Evolutionary conservation across 2,797 vertebrate species (phyloP).

Genomic region (Picus viridis): DNA sequence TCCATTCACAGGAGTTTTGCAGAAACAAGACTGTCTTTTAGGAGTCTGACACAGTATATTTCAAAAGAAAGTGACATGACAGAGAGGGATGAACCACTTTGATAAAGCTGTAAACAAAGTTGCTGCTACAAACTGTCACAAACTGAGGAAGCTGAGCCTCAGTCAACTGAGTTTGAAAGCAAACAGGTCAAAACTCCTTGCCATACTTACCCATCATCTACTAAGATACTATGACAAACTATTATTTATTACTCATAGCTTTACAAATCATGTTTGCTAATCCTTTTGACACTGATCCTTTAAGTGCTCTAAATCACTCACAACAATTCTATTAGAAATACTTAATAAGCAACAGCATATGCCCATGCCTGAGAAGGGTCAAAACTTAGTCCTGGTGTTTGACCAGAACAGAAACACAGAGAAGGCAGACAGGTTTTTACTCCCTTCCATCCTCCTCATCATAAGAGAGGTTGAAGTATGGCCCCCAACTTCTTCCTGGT

Average conservation of each 20-base stretch:
- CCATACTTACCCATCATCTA: not conserved
- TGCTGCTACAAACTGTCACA: not conserved
- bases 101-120: not conserved
- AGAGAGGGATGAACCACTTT: not conserved
- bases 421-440: not conserved
- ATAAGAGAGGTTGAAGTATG: not conserved
- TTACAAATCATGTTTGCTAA: not conserved
- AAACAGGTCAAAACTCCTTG: not conserved
- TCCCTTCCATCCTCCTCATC: not conserved
- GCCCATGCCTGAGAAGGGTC: not conserved
- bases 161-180: not conserved
- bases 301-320: not conserved
- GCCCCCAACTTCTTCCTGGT: not conserved
- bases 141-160: not conserved
- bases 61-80: not conserved
- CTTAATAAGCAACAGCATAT: not conserved
- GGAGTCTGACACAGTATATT: not conserved
- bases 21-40: not conserved
- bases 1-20: no score
- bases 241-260: no score
- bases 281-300: not conserved
- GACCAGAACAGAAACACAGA: not conserved
- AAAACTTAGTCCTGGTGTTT: not conserved
- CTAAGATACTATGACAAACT: not conserved
- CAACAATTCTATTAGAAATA: not conserved